Percentiles rank a stretch among this genome's conserved stretches.
Evolutionary conservation across 2,888 invertebrate species (phyloP).

Genomic region (Eremobia ochroleuca): DNA sequence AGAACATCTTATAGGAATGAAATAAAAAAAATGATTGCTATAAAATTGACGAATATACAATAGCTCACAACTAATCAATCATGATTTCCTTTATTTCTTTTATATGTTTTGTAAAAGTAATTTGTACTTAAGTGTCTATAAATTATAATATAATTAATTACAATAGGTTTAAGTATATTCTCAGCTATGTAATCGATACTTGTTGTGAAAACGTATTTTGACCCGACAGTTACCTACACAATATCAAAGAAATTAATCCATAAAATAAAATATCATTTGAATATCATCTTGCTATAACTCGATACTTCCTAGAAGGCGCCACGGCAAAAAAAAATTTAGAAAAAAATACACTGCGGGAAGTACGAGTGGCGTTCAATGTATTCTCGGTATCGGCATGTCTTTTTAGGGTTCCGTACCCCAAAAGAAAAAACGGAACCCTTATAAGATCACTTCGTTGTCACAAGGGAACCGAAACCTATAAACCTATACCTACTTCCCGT

Average conservation of each 20-base stretch:
- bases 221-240: constrained; percentile 21
- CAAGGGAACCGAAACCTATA: too few species aligned
- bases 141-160: constrained; percentile 13
- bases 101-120: background rate
- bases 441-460: too few species aligned
- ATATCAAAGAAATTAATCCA: constrained; percentile 41
- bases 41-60: background rate
- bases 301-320: constrained; percentile 46
- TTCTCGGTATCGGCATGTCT: too few species aligned
- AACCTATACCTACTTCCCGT: too few species aligned
- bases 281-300: constrained; percentile 52
- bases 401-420: too few species aligned
- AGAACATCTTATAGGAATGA: background rate
- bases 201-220: constrained; percentile 36
- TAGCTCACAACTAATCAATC: too few species aligned
- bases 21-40: background rate
- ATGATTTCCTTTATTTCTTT: background rate
- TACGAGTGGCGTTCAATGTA: too few species aligned
- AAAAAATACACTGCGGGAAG: constrained; percentile 8
- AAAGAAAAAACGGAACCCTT: too few species aligned
- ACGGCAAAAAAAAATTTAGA: background rate
- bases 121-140: background rate
- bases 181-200: constrained; percentile 37
- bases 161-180: constrained; percentile 17
- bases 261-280: constrained; percentile 27